Base-by-base conservation (phyloP, 1,140 invertebrate species). In the Drosophila sulfurigaster region DNA sequence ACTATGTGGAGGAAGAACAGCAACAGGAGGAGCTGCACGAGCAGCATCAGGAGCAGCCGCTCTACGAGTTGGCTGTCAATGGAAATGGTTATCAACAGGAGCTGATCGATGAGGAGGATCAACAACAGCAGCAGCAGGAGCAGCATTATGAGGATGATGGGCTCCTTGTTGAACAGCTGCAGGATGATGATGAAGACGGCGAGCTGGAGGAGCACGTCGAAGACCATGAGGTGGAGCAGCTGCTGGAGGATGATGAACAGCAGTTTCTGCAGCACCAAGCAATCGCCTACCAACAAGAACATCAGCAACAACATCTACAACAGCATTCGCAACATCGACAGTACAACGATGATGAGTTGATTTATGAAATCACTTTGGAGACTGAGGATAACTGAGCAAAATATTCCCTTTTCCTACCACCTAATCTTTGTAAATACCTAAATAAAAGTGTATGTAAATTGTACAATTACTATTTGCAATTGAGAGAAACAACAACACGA, bases 281-380 rank as follows among this genome's bases (percentile, higher is more conserved):
- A 1, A 20, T 48, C 11, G 43, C 10, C 2, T 16, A 16, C 46
- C 15, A 48, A 20, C 13, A 58, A 20, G 54, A 52, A 7, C 64
- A 72, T 10, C 25, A 28, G n/a, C 63, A 68, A 2, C 75, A 68
- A 66, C 58, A 64, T 32, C 57, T 64, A 30, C 65, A 58, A 20
- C 59, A 49, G 10, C 64, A 72, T 3, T 28, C 46, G 3, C 57
- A 68, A 7, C 43, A 66, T 13, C 62, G 59, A 43, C 25, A 79
- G 2, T 76, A 69, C 5, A 83, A 74, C 30, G 66, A 70, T 20
- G 75, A 79, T 45, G 85, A 89, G 57, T 32, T 89, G 52, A 81
- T 89, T 64, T 89, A 89, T 60, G 85, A 89, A 69, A 89, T 88
- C 70, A 88, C 86, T 57, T 41, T 88, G 75, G 87, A 88, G 86